Evolutionary conservation across 2,888 invertebrate genomes (phyloP), one percentile per base, ranked within the genome.

Genomic region (Chrysina gloriosa): DNA sequence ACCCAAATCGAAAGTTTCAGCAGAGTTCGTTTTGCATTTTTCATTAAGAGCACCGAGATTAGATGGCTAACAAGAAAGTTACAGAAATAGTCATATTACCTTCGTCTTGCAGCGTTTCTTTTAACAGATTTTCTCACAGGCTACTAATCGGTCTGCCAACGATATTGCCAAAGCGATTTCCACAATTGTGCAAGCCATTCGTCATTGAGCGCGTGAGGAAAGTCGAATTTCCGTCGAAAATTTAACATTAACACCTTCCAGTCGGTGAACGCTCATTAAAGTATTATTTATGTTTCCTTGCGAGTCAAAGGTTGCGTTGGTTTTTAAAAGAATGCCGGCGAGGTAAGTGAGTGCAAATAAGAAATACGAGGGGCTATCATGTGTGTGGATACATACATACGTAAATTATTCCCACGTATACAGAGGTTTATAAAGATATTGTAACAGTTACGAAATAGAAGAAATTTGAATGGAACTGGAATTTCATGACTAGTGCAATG

Each of bases 211-310:
- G n/a, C 14, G 16, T 4, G 11, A 39, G 42, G 16, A 61, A 61
- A 42, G 25, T 42, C 29, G 29, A 45, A 23, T 27, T 42, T 61
- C 58, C 58, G 58, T 61, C 58, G 11, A 61, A 42, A 27, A 61
- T 16, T 61, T 42, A 61, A 61, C 58, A 61, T 61, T 61, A 61
- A 61, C 58, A 61, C 27, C 29, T 42, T 61, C 39, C 39, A 42
- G 42, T 61, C 29, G 19, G n/a, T 14, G n/a, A 27, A 29, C 27
- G 7, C 16, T 16, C 42, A 25, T 39, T 61, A 23, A 19, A 14
- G 3, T 29, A 61, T 61, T 61, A 61, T 45, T 61, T 61, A 61
- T 42, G 19, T 27, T 45, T 61, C 58, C 58, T 52, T 27, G 14
- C 34, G 21, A 54, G 19, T 16, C 34, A 34, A 29, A 21, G 9